Conservation (phyloP, 2,113 vertebrate genomes). For the Epinephelus moara region DNA sequence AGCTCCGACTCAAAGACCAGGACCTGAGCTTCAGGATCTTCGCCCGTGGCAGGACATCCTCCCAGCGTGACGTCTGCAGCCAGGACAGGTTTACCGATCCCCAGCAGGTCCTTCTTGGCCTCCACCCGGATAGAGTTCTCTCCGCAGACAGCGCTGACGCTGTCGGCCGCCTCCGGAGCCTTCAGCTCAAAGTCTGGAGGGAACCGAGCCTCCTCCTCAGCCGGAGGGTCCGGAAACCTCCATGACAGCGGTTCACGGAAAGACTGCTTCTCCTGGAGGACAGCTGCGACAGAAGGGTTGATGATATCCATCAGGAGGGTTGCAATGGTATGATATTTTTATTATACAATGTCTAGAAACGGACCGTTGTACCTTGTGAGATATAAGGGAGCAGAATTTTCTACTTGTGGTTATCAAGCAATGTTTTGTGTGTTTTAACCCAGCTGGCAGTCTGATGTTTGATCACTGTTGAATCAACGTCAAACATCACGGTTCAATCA, state of each 20-base stretch:
- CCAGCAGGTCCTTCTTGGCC: constrained; percentile 74
- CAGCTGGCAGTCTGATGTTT: too few relatives aligned
- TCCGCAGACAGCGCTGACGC: constrained; percentile 52
- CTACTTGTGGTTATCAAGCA: too few relatives aligned
- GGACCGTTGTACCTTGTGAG: too few relatives aligned
- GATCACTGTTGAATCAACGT: too few relatives aligned
- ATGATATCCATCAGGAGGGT: not conserved
- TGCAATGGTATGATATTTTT: too few relatives aligned
- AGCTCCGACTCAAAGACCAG: constrained; percentile 75
- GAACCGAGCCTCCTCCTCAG: constrained; percentile 15
- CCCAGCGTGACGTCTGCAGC: constrained; percentile 65
- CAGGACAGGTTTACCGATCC: constrained; percentile 54
- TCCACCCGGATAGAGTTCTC: constrained; percentile 62
- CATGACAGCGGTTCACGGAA: constrained; percentile 46
- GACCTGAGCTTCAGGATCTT: constrained; percentile 34
- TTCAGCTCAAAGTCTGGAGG: constrained; percentile 48
- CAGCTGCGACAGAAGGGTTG: not conserved
- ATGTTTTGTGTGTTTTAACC: too few relatives aligned
- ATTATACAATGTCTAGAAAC: too few relatives aligned
- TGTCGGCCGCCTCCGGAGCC: not conserved
- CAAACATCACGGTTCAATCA: too few relatives aligned
- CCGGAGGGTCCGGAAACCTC: constrained; percentile 48
- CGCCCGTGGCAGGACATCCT: constrained; percentile 57
- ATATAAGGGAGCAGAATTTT: too few relatives aligned
- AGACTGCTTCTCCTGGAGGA: constrained; percentile 47